These are phyloP conservation scores for Dipodomys stephensi DNA, from an alignment of 2,113 vertebrate genomes.

Conservation along the genomic window DNA sequence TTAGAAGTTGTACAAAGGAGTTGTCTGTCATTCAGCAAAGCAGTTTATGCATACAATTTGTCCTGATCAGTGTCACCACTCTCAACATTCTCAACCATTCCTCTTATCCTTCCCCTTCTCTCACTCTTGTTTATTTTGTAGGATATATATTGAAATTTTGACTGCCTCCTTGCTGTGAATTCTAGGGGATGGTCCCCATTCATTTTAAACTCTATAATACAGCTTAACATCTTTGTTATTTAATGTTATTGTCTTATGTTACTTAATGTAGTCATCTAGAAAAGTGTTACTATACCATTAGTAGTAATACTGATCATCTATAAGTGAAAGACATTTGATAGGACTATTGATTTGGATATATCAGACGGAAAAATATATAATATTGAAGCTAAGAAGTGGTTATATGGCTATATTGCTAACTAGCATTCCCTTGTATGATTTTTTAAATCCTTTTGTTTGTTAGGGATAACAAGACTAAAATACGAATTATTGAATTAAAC, in stretches of 20 bases:
- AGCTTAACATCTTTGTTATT: too few species aligned
- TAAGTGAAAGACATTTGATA: conserved; percentile 46
- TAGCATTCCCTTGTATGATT: neutral
- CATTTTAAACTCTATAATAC: neutral
- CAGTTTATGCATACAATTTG: too few species aligned
- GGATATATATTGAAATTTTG: too few species aligned
- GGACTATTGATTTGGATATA: neutral
- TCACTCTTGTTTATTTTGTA: too few species aligned
- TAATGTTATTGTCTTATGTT: neutral
- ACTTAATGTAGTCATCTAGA: neutral
- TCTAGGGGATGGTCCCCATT: neutral
- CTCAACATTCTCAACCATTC: too few species aligned
- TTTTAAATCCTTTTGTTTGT: conserved; percentile 44
- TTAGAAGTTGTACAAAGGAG: too few species aligned
- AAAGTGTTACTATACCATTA: neutral
- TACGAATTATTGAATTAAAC: neutral
- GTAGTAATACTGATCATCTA: neutral
- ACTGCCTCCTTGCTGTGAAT: neutral
- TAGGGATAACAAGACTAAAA: neutral
- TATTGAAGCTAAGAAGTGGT: neutral
- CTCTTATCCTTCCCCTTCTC: too few species aligned
- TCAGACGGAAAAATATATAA: conserved; percentile 8
- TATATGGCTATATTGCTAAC: conserved; percentile 22
- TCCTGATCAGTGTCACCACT: too few species aligned
- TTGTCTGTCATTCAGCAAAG: too few species aligned